Evolutionary conservation across 2,888 invertebrate genomes (phyloP).

Genomic region (Carpatolechia fugitivella): DNA sequence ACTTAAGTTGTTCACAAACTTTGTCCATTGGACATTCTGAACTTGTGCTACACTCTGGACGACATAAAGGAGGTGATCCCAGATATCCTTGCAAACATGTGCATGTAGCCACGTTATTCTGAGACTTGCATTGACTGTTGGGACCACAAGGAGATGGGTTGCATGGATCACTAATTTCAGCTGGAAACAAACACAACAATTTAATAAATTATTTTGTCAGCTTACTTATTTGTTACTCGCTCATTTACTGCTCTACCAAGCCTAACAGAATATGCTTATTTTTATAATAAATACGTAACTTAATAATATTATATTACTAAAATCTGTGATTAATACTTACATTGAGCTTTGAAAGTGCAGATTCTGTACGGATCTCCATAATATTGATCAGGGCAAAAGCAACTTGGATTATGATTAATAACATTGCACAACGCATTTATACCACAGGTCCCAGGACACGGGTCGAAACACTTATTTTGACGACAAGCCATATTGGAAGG

Average conservation of each 20-base stretch:
- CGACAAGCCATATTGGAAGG: conserved; percentile 85
- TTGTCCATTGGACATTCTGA: conserved; percentile 82
- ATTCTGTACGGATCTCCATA: conserved; percentile 85
- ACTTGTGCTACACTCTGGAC: conserved; percentile 84
- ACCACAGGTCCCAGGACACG: conserved; percentile 88
- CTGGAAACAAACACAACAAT: conserved; percentile 45
- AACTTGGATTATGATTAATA: conserved; percentile 86
- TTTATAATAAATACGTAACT: too few relatives aligned
- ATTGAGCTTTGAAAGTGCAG: conserved; percentile 76
- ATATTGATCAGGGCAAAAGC: conserved; percentile 83
- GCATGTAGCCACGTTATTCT: conserved; percentile 82
- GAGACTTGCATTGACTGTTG: conserved; percentile 81
- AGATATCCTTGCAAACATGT: conserved; percentile 83
- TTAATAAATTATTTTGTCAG: too few relatives aligned
- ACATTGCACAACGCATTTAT: conserved; percentile 86
- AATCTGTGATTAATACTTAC: conserved; percentile 77
- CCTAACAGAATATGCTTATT: too few relatives aligned
- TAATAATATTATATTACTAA: too few relatives aligned
- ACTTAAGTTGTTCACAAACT: conserved; percentile 85
- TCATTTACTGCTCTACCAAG: too few relatives aligned
- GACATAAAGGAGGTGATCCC: conserved; percentile 84
- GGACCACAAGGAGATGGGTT: conserved; percentile 89
- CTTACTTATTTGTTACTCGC: too few relatives aligned
- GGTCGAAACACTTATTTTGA: conserved; percentile 87
- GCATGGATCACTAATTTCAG: conserved; percentile 65